Conservation (phyloP, 1,140 invertebrate species). For the Ptiloglossa arizonensis region DNA sequence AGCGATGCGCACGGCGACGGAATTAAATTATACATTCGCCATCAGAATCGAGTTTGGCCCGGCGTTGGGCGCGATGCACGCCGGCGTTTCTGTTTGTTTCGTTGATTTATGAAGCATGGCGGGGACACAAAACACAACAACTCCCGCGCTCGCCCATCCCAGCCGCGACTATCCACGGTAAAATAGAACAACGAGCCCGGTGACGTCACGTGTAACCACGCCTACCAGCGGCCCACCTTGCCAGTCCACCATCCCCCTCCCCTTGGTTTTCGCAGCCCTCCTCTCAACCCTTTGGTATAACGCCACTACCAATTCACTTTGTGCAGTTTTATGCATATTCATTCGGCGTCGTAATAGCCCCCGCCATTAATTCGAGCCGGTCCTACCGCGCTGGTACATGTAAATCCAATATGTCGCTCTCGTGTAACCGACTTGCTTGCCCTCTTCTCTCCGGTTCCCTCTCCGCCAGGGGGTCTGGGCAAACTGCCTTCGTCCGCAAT, state of each 20-base stretch:
- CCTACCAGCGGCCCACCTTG: slow-evolving; percentile 58
- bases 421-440: slow-evolving; percentile 63
- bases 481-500: slow-evolving; percentile 3
- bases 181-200: slow-evolving; percentile 74
- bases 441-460: slow-evolving; percentile 16
- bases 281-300: slow-evolving; percentile 49
- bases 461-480: background rate
- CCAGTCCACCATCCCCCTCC: slow-evolving; percentile 21
- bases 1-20: slow-evolving; percentile 28
- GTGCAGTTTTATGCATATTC: slow-evolving; percentile 76
- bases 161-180: slow-evolving; percentile 64
- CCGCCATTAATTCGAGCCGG: slow-evolving; percentile 67
- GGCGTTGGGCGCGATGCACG: slow-evolving; percentile 68
- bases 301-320: slow-evolving; percentile 73
- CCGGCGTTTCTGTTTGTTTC: slow-evolving; percentile 78
- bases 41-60: slow-evolving; percentile 68
- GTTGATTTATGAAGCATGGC: slow-evolving; percentile 80
- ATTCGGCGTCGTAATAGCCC: slow-evolving; percentile 71
- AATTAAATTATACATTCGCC: slow-evolving; percentile 74
- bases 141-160: slow-evolving; percentile 54
- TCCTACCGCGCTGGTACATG: slow-evolving; percentile 59
- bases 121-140: slow-evolving; percentile 77
- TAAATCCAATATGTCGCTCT: slow-evolving; percentile 68
- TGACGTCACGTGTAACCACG: slow-evolving; percentile 78
- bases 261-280: background rate